Evolutionary conservation across 2,888 invertebrate species (phyloP).

Genomic region (Lymantria monacha): DNA sequence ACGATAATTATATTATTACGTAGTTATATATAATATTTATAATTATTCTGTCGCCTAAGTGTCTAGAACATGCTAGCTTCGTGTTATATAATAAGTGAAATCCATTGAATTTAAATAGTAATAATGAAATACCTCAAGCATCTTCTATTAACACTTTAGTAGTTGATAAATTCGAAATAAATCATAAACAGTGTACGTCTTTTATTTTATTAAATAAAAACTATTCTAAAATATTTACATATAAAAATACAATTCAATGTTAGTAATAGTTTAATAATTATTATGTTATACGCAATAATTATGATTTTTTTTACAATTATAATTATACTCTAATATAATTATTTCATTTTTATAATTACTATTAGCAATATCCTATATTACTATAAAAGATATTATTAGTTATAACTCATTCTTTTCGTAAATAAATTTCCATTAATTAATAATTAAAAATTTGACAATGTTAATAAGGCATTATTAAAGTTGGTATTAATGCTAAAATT

Average conservation of each 20-base stretch:
- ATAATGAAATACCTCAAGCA: slow-evolving; percentile 10
- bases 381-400: no score
- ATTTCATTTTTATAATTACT: no score
- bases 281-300: no score
- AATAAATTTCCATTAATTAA: no score
- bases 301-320: no score
- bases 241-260: not conserved
- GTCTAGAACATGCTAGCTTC: slow-evolving; percentile 69
- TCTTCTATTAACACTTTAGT: slow-evolving; percentile 8
- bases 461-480: slow-evolving; percentile 21
- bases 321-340: no score
- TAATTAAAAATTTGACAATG: not conserved
- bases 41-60: slow-evolving; percentile 46
- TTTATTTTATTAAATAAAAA: slow-evolving; percentile 23
- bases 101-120: slow-evolving; percentile 15
- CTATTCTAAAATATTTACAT: slow-evolving; percentile 12
- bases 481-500: not conserved
- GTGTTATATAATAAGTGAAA: slow-evolving; percentile 29
- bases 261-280: slow-evolving; percentile 12
- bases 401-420: no score
- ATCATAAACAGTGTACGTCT: slow-evolving; percentile 24
- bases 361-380: no score
- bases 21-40: slow-evolving; percentile 17
- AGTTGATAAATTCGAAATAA: slow-evolving; percentile 10
- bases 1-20: not conserved